phyloP scores from a whole-genome alignment of 2,797 vertebrate species.

The Astyanax mexicanus region DNA sequence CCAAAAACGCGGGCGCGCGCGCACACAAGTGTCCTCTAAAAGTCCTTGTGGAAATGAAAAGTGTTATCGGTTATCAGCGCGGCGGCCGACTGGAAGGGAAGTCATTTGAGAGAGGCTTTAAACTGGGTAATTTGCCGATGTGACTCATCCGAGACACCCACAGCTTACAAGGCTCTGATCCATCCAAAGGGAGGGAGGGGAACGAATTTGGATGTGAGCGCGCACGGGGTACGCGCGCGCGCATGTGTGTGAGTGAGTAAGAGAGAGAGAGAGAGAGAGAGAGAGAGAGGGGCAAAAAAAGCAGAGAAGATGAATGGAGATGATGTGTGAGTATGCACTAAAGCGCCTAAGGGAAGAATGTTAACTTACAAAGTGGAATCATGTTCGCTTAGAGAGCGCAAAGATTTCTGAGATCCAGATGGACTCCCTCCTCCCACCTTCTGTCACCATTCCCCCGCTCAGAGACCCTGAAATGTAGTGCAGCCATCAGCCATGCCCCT shows the following conservation, averaged over 20 bases:
- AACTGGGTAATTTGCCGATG: conserved; percentile 83
- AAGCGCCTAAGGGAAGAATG: conserved; percentile 40
- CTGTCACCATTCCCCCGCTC: background rate
- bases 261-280: conserved; percentile 26
- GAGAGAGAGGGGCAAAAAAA: conserved; percentile 21
- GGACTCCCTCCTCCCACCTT: background rate
- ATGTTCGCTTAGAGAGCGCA: conserved; percentile 37
- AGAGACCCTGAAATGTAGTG: background rate
- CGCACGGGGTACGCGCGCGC: background rate
- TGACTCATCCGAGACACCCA: conserved; percentile 85
- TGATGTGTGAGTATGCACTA: conserved; percentile 37
- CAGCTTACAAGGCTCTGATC: conserved; percentile 78
- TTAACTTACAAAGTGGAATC: conserved; percentile 48
- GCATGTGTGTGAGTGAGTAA: conserved; percentile 29
- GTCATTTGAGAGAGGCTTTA: conserved; percentile 81
- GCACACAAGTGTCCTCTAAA: conserved; percentile 76
- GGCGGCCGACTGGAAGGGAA: conserved; percentile 78
- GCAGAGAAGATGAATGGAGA: conserved; percentile 53
- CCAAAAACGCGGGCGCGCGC: conserved; percentile 54
- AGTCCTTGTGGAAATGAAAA: conserved; percentile 81
- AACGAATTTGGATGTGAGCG: conserved; percentile 53
- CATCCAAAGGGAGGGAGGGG: conserved; percentile 69
- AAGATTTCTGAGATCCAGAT: conserved; percentile 31
- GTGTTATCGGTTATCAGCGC: conserved; percentile 82
- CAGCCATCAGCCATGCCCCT: conserved; percentile 14